These are phyloP conservation scores for Indicator maculatus DNA, from an alignment of 2,113 vertebrate species.

Conservation along the genomic window DNA sequence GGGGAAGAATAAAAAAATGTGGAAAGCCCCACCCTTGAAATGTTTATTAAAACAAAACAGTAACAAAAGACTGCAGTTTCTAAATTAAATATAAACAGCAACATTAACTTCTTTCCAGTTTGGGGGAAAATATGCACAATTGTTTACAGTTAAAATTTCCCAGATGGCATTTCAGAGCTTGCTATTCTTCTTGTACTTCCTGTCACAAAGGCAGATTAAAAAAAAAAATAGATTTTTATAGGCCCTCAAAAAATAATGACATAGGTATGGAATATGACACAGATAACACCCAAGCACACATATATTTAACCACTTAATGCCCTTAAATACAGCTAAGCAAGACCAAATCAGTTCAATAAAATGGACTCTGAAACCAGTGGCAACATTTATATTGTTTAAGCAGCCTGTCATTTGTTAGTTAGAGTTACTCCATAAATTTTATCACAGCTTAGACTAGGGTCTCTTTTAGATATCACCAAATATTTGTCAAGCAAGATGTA, in stretches of 20 bases:
- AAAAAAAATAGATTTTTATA: neutral
- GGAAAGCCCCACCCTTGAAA: neutral
- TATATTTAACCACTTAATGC: neutral
- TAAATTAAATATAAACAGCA: slow-evolving; percentile 33
- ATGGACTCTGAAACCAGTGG: neutral
- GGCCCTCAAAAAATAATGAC: neutral
- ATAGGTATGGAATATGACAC: neutral
- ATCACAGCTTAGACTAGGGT: neutral
- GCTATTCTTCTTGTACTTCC: neutral
- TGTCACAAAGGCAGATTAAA: neutral
- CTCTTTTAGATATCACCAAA: neutral
- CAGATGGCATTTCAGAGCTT: slow-evolving; percentile 41
- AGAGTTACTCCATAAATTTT: neutral
- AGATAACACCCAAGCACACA: neutral
- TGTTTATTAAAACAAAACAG: slow-evolving; percentile 37
- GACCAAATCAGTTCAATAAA: neutral
- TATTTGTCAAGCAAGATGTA: neutral
- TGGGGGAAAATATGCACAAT: neutral
- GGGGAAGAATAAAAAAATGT: neutral
- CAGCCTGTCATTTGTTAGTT: neutral
- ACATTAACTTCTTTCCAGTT: slow-evolving; percentile 11
- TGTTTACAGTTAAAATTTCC: slow-evolving; percentile 43
- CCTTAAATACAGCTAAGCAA: neutral
- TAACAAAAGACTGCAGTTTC: slow-evolving; percentile 22
- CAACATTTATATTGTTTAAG: neutral